A percentile compares a stretch with the other conserved stretches of the same genome.
These are phyloP conservation scores for Lepidonotus clava DNA, from an alignment of 2,888 invertebrate species.

Conservation along the genomic window DNA sequence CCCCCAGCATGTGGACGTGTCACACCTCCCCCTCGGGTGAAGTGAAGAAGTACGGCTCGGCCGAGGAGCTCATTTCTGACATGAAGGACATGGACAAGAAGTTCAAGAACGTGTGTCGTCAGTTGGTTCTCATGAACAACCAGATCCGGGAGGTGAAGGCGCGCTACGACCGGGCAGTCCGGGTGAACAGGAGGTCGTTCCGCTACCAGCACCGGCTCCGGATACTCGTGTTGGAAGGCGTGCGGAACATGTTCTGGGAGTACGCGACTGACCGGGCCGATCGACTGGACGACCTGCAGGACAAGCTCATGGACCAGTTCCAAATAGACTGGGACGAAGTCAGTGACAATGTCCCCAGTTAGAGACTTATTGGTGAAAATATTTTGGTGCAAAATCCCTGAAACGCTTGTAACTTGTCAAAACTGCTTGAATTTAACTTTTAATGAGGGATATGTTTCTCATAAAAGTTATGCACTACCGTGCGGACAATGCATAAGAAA, in stretches of 20 bases:
- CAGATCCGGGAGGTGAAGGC: conserved; percentile 39
- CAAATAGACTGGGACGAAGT: conserved; percentile 19
- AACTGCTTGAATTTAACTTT: too few species aligned
- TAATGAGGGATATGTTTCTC: too few species aligned
- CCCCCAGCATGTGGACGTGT: too few species aligned
- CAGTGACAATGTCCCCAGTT: background rate
- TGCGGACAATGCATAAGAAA: too few species aligned
- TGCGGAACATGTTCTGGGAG: conserved; percentile 40
- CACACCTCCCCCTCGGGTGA: too few species aligned
- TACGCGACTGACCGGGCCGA: conserved; percentile 11
- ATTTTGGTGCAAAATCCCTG: too few species aligned
- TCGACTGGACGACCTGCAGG: conserved; percentile 15
- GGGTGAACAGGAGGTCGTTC: conserved; percentile 1
- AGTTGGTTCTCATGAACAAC: conserved; percentile 25
- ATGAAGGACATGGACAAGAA: conserved; percentile 14
- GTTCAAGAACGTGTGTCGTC: conserved; percentile 16
- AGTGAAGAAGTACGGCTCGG: too few species aligned
- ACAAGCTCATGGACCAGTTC: background rate
- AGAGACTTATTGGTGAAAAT: too few species aligned
- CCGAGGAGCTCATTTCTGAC: background rate
- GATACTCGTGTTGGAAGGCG: background rate
- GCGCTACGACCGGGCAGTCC: conserved; percentile 10
- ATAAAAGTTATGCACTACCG: too few species aligned
- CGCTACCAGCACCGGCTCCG: conserved; percentile 32
- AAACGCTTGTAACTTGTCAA: too few species aligned